These are phyloP conservation scores for Empidonax alnorum DNA, from an alignment of 2,113 vertebrate genomes.

Conservation along the genomic window DNA sequence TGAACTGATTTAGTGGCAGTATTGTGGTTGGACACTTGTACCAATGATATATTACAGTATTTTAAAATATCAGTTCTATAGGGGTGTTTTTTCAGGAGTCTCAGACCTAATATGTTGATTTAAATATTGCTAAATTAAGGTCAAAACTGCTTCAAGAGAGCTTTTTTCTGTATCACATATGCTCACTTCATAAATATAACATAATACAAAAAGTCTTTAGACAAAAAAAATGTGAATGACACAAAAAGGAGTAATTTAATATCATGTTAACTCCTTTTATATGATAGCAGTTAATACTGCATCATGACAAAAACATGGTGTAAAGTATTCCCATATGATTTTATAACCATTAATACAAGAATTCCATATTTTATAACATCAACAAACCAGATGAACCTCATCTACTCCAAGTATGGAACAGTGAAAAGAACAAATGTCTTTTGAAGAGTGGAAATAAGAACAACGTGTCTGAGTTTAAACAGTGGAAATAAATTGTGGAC, in stretches of 20 bases:
- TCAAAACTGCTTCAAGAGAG: not conserved
- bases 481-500: constrained; percentile 68
- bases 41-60: not conserved
- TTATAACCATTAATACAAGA: constrained; percentile 72
- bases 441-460: constrained; percentile 79
- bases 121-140: constrained; percentile 31
- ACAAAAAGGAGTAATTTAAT: constrained; percentile 79
- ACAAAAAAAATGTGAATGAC: constrained; percentile 61
- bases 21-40: not conserved
- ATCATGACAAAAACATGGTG: constrained; percentile 74
- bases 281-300: constrained; percentile 71
- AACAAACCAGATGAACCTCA: constrained; percentile 77
- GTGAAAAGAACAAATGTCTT: constrained; percentile 77
- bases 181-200: constrained; percentile 58
- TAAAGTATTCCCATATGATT: constrained; percentile 81
- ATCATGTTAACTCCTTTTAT: constrained; percentile 78
- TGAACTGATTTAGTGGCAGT: not conserved
- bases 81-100: not conserved
- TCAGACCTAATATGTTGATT: not conserved
- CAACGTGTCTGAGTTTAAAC: constrained; percentile 76
- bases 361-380: constrained; percentile 80
- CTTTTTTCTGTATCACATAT: constrained; percentile 17
- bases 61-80: not conserved
- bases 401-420: constrained; percentile 65
- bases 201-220: constrained; percentile 56